phyloP scores from a whole-genome alignment of 2,113 vertebrate genomes.

The Nannospalax galili region DNA sequence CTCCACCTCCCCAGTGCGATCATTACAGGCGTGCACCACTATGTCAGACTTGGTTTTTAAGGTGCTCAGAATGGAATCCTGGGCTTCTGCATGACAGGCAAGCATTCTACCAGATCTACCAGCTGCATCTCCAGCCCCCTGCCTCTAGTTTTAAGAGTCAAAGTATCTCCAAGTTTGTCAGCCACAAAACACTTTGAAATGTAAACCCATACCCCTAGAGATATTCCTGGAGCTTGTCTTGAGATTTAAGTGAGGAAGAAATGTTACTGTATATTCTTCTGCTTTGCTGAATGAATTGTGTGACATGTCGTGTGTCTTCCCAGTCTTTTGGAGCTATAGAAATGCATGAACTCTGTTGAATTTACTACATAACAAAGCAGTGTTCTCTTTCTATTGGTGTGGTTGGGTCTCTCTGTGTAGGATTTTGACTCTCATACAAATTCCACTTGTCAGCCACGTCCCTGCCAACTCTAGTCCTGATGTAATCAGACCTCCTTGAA shows the following conservation, averaged over 20 bases:
- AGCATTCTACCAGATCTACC: not conserved
- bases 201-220: not conserved
- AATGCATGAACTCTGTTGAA: not conserved
- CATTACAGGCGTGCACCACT: no score
- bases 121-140: not conserved
- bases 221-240: not conserved
- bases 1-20: no score
- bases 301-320: not conserved
- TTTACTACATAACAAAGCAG: not conserved
- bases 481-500: not conserved
- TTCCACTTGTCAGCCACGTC: not conserved
- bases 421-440: not conserved
- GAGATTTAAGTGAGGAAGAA: not conserved
- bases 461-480: not conserved
- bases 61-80: no score
- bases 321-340: not conserved
- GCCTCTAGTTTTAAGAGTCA: not conserved
- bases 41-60: no score
- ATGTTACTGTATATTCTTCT: not conserved
- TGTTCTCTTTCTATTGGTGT: not conserved
- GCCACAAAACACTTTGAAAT: not conserved
- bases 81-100: not conserved
- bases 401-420: not conserved
- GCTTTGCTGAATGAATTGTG: not conserved
- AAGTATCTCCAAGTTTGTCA: not conserved